phyloP scores from a whole-genome alignment of 2,888 invertebrate genomes.

The Mimumesa dahlbomi region DNA sequence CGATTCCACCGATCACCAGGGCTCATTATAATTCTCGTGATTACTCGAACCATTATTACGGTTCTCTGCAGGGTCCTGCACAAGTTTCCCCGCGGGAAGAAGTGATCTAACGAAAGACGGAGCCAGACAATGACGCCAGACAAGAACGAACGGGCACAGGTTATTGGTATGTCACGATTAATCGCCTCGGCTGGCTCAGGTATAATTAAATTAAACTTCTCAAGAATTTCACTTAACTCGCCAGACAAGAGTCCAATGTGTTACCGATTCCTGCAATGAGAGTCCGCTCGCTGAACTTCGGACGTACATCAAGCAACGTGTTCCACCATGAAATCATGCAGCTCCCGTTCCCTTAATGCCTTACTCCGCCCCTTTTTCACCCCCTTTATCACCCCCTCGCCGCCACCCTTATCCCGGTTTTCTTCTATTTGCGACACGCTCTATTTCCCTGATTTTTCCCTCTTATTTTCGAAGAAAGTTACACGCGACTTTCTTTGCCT shows the following conservation, averaged over 20 bases:
- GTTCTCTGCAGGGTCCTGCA: too few relatives aligned
- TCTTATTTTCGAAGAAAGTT: too few relatives aligned
- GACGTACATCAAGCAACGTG: constrained; percentile 59
- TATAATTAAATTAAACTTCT: constrained; percentile 74
- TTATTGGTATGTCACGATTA: constrained; percentile 68
- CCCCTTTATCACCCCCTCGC: too few relatives aligned
- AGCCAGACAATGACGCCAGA: too few relatives aligned
- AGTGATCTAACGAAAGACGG: constrained; percentile 36
- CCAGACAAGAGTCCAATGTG: constrained; percentile 68
- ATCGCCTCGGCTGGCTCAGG: constrained; percentile 63
- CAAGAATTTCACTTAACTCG: constrained; percentile 74
- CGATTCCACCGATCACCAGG: too few relatives aligned
- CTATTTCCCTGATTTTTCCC: neutral
- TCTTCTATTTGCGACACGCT: neutral
- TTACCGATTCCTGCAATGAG: constrained; percentile 68
- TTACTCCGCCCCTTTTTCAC: too few relatives aligned
- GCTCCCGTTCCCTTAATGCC: neutral
- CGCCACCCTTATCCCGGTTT: neutral
- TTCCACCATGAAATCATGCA: constrained; percentile 43
- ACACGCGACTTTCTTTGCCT: too few relatives aligned
- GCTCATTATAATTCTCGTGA: too few relatives aligned
- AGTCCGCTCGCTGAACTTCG: constrained; percentile 52
- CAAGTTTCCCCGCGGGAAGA: constrained; percentile 33
- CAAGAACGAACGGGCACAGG: constrained; percentile 15
- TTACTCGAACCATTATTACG: too few relatives aligned